Base-by-base conservation (phyloP, 2,113 vertebrate genomes). In the Archocentrus centrarchus region DNA sequence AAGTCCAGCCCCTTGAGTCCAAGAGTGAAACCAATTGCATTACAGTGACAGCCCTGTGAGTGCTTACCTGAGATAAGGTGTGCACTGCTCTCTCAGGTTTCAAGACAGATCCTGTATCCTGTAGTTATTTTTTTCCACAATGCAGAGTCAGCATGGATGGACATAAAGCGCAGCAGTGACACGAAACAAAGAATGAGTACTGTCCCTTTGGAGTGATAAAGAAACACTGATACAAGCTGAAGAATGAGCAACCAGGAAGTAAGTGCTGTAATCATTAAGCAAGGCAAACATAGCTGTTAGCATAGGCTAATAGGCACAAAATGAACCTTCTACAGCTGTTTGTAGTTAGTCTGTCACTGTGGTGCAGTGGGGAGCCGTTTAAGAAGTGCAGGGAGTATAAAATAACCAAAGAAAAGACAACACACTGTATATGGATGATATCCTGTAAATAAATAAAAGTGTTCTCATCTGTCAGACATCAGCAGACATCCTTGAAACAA, bases 201-300 rank as follows among this genome's bases (percentile, higher is more conserved):
- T 22, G 27, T 41, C 24, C 60, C 24, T 32, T 1, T 18, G 73
- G 27, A 60, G 32, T 6, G 1, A 30, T 7, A 62, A 61, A 64
- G 50, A 75, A n/a, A 70, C 61, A 41, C 53, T 35, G 44, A 1
- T 6, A 15, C 17, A 7, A 27, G 22, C 75, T 41, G 57, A 78
- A 92, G 64, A 86, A 94, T 94, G 92, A 88, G 32, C 53, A 11
- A 59, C 15, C 75, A 88, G 87, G 90, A 93, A 88, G 94, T 95
- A 93, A 94, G 94, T 94, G 66, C 60, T 84, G 59, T 60, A 79
- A 86, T 24, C 70, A 57, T 57, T 77, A 27, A n/a, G 55, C 11
- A 37, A 58, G n/a, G 14, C 41, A 58, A 82, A 70, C 78, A 76
- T 20, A 39, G 6, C 53, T 20, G 59, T 70, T 62, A 59, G 76